These are phyloP conservation scores for Drosophila tsacasi DNA, from an alignment of 1,140 invertebrate species.

Conservation along the genomic window DNA sequence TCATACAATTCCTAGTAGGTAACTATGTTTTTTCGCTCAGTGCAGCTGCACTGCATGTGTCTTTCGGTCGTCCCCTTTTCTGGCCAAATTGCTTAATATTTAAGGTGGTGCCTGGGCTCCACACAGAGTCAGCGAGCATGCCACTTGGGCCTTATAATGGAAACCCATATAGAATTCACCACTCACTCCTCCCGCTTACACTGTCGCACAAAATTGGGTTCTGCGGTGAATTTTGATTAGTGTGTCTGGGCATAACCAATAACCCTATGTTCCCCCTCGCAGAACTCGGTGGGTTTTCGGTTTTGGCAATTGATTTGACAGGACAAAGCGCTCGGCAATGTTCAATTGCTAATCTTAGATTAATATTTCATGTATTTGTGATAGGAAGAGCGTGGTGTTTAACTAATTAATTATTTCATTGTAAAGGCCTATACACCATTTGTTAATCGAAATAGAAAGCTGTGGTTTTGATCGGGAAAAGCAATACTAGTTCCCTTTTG, in stretches of 20 bases:
- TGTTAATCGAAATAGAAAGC: neutral
- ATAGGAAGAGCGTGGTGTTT: neutral
- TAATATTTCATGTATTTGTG: neutral
- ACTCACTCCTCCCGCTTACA: neutral
- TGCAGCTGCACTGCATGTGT: conserved; percentile 23
- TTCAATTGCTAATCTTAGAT: neutral
- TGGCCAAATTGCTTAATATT: conserved; percentile 68
- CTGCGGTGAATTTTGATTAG: conserved; percentile 51
- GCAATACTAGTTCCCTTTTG: neutral
- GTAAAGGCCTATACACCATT: neutral
- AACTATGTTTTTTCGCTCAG: neutral
- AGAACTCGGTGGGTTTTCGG: conserved; percentile 1
- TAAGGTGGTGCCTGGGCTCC: conserved; percentile 41
- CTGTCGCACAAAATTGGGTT: conserved; percentile 44
- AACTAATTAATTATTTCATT: neutral
- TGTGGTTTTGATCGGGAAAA: neutral
- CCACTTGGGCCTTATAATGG: conserved; percentile 47
- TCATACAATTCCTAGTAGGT: too few relatives aligned
- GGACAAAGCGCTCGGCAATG: too few relatives aligned
- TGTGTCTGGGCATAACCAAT: conserved; percentile 33
- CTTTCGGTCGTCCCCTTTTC: conserved; percentile 21
- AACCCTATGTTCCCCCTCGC: neutral
- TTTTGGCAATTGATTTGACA: conserved; percentile 21
- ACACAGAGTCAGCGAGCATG: conserved; percentile 16
- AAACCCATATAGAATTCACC: conserved; percentile 20